These are phyloP conservation scores for Caenorhabditis sp. DNA, from an alignment of 2,888 invertebrate species.

Conservation along the genomic window DNA sequence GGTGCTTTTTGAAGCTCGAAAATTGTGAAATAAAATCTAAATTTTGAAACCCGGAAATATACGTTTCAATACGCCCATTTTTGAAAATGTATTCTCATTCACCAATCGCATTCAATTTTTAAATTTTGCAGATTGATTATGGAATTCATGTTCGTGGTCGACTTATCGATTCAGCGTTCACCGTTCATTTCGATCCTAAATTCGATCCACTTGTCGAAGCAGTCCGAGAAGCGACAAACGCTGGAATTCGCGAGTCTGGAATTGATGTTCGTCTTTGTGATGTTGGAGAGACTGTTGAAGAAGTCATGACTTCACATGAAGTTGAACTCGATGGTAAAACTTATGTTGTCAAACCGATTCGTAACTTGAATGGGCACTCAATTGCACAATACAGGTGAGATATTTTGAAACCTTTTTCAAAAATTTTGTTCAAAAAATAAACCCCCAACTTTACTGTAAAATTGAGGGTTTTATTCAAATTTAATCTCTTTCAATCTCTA, in stretches of 20 bases:
- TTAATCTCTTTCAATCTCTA: too few species aligned
- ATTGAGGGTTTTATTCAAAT: too few species aligned
- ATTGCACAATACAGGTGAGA: conserved; percentile 87
- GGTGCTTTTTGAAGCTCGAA: neutral
- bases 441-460: too few species aligned
- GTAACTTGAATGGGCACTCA: conserved; percentile 98
- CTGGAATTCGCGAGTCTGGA: conserved; percentile 91
- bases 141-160: conserved; percentile 74
- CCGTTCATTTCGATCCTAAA: conserved; percentile 92
- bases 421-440: too few species aligned
- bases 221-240: conserved; percentile 96
- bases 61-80: too few species aligned
- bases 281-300: conserved; percentile 92
- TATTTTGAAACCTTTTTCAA: too few species aligned
- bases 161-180: conserved; percentile 98
- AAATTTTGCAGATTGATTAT: conserved; percentile 62
- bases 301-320: conserved; percentile 98
- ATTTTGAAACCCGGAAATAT: neutral
- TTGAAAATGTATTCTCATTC: neutral
- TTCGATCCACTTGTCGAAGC: conserved; percentile 93
- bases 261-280: conserved; percentile 97
- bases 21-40: neutral
- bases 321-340: conserved; percentile 94
- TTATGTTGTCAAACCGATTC: conserved; percentile 91
- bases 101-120: neutral